A percentile compares a stretch with the other conserved stretches of the same genome.
phyloP scores from a whole-genome alignment of 1,140 invertebrate species.

The Caenorhabditis latens region DNA sequence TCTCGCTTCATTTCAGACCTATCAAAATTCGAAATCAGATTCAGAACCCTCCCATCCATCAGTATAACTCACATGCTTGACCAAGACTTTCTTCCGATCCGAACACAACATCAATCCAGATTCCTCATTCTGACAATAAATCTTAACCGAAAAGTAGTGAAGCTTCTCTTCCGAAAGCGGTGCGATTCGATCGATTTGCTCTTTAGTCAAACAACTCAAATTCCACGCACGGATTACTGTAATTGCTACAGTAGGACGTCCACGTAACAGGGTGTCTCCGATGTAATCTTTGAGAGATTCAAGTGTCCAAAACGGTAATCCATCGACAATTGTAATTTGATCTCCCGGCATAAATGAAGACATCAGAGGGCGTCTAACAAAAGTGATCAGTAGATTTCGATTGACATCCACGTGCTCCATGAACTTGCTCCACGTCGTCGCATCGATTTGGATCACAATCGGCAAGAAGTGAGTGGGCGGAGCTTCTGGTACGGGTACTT shows the following conservation, averaged over 20 bases:
- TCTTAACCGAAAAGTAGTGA: slow-evolving; percentile 1
- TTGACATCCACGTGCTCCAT: background rate
- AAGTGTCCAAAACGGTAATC: background rate
- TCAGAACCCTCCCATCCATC: background rate
- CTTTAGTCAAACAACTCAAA: background rate
- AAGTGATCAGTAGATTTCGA: background rate
- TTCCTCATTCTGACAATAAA: background rate
- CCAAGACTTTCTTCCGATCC: background rate
- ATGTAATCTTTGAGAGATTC: background rate
- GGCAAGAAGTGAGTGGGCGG: slow-evolving; percentile 6
- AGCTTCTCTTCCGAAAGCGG: background rate
- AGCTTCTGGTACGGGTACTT: background rate
- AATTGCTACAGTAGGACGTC: background rate
- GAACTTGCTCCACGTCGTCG: background rate
- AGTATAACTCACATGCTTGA: background rate
- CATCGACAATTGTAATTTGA: background rate
- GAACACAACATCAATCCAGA: background rate
- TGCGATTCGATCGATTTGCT: background rate
- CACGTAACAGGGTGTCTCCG: too few species aligned
- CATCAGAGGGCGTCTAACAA: background rate
- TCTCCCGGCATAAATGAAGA: slow-evolving; percentile 5
- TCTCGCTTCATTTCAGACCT: too few species aligned
- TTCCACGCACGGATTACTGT: slow-evolving; percentile 42
- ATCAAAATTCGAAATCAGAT: background rate
- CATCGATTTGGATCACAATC: background rate